Evolutionary conservation across 1,140 invertebrate species (phyloP).

Genomic region (Pantala flavescens): DNA sequence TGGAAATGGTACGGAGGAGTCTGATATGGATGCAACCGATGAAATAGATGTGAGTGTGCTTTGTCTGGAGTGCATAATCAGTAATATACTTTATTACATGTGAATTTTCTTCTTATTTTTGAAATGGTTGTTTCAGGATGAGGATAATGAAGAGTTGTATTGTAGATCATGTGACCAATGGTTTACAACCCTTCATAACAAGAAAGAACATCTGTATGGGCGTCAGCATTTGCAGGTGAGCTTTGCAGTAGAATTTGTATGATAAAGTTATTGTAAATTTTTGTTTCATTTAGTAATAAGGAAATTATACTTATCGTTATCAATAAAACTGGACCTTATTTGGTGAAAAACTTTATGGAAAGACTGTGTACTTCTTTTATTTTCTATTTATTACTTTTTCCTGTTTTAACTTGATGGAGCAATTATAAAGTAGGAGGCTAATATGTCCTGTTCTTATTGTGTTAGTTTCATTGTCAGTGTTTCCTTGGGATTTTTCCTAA

Average conservation of each 20-base stretch:
- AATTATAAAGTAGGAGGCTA: too few relatives aligned
- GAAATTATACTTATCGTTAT: too few relatives aligned
- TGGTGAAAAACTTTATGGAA: too few relatives aligned
- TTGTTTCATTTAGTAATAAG: too few relatives aligned
- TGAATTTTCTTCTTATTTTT: neutral
- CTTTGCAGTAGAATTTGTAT: neutral
- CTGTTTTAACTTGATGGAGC: too few relatives aligned
- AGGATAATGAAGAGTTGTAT: conserved; percentile 45
- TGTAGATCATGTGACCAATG: conserved; percentile 46
- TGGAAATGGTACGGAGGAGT: conserved; percentile 39
- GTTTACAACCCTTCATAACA: conserved; percentile 47
- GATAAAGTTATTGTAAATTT: conserved; percentile 1
- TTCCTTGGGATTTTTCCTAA: too few relatives aligned
- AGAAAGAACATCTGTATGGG: conserved; percentile 46
- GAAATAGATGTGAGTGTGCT: conserved; percentile 38
- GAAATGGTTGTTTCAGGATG: conserved; percentile 29
- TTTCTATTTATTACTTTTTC: too few relatives aligned
- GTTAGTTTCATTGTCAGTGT: too few relatives aligned
- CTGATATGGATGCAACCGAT: conserved; percentile 42
- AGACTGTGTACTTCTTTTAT: too few relatives aligned
- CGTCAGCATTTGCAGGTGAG: conserved; percentile 40
- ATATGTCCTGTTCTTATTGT: too few relatives aligned
- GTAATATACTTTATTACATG: neutral
- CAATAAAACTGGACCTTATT: too few relatives aligned
- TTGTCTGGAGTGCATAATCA: neutral